phyloP scores from a whole-genome alignment of 2,888 invertebrate species.

The Ochropleura leucogaster region DNA sequence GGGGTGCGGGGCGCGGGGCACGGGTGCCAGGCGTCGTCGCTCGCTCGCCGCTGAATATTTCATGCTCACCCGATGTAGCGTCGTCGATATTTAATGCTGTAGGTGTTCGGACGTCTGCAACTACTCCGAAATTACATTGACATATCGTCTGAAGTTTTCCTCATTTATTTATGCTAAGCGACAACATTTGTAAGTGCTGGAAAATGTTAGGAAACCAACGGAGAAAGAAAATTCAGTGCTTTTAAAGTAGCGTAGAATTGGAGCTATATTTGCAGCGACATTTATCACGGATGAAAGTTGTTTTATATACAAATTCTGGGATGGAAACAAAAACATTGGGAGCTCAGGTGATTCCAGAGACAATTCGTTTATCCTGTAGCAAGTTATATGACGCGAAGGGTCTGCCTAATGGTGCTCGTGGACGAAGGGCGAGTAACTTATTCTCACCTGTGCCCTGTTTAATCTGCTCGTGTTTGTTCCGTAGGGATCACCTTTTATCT shows the following conservation, averaged over 20 bases:
- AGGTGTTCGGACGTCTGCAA: slow-evolving; percentile 65
- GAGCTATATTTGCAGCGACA: slow-evolving; percentile 1
- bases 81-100: slow-evolving; percentile 70
- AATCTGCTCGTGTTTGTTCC: slow-evolving; percentile 54
- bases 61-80: slow-evolving; percentile 65
- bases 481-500: slow-evolving; percentile 34
- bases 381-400: slow-evolving; percentile 54
- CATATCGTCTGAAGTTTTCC: slow-evolving; percentile 49
- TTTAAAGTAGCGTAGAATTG: slow-evolving; percentile 17
- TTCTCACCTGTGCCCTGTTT: slow-evolving; percentile 63
- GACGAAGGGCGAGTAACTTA: slow-evolving; percentile 49
- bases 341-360: slow-evolving; percentile 46
- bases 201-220: slow-evolving; percentile 27
- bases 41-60: slow-evolving; percentile 69
- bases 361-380: slow-evolving; percentile 51
- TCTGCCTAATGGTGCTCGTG: slow-evolving; percentile 54
- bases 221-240: slow-evolving; percentile 16
- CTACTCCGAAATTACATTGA: slow-evolving; percentile 62
- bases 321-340: slow-evolving; percentile 17
- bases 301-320: not conserved
- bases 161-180: slow-evolving; percentile 59
- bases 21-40: slow-evolving; percentile 55
- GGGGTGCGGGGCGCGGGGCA: slow-evolving; percentile 9
- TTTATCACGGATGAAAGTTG: not conserved
- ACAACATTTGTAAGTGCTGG: slow-evolving; percentile 45